Percentiles rank a stretch among this genome's conserved stretches.
Conservation (phyloP, 2,113 vertebrate genomes). For the Phaethon lepturus region DNA sequence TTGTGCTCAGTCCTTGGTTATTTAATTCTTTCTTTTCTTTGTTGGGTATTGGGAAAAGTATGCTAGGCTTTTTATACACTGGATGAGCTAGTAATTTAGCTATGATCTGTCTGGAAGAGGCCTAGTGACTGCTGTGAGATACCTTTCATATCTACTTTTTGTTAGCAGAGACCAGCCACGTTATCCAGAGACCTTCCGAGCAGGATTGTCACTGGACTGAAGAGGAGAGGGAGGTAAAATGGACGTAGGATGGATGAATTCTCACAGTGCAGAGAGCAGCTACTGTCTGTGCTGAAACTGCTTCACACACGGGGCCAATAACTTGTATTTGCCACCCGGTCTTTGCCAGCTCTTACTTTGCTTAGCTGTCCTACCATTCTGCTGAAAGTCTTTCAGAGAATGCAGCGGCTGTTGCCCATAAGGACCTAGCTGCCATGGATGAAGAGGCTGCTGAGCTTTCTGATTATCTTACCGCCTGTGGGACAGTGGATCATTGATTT, state of each 20-base stretch:
- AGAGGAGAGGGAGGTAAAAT: not conserved
- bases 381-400: not conserved
- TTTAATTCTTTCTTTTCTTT: not conserved
- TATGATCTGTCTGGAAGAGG: not conserved
- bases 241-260: not conserved
- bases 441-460: not conserved
- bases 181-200: not conserved
- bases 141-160: not conserved
- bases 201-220: not conserved
- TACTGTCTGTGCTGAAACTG: not conserved
- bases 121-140: not conserved
- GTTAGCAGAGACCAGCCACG: not conserved
- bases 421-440: not conserved
- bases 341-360: not conserved
- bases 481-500: slow-evolving; percentile 31
- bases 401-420: not conserved
- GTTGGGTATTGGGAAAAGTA: not conserved
- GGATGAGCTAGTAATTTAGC: not conserved
- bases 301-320: not conserved
- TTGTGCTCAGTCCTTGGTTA: not conserved
- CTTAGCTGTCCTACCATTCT: not conserved
- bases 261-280: not conserved
- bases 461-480: not conserved
- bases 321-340: not conserved
- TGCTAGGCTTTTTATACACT: not conserved